Conservation (phyloP, 2,888 invertebrate species). For the Limnephilus lunatus region DNA sequence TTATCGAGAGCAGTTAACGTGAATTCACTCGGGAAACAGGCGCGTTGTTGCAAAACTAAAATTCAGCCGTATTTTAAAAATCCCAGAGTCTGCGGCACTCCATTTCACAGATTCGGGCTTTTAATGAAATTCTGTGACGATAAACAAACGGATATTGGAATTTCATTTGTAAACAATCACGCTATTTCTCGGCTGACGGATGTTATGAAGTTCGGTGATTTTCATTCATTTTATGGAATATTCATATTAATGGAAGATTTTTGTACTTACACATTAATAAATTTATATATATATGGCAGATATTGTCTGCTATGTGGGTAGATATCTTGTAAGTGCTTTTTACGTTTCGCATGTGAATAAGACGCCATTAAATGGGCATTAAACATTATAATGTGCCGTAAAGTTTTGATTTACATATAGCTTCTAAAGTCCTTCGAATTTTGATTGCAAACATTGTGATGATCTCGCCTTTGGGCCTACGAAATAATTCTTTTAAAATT, state of each 20-base stretch:
- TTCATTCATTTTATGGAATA: not conserved
- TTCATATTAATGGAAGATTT: not conserved
- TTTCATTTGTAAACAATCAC: conserved; percentile 22
- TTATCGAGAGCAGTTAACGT: not conserved
- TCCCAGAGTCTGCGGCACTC: not conserved
- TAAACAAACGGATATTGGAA: conserved; percentile 28
- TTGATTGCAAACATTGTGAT: not conserved
- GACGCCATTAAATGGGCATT: not conserved
- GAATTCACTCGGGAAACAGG: not conserved
- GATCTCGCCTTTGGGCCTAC: no score
- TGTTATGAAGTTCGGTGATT: not conserved
- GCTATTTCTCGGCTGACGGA: not conserved
- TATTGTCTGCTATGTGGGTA: not conserved
- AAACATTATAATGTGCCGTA: not conserved
- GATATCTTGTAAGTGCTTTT: not conserved
- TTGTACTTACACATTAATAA: not conserved
- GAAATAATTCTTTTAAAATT: no score
- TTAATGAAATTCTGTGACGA: not conserved
- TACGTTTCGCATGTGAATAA: not conserved
- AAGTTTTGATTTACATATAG: not conserved
- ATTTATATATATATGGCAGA: not conserved
- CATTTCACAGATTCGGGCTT: not conserved
- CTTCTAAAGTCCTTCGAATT: not conserved
- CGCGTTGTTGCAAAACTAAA: conserved; percentile 3
- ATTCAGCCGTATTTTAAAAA: not conserved